Evolutionary conservation across 2,113 vertebrate species (phyloP).

Genomic region (Rhinopithecus roxellana): DNA sequence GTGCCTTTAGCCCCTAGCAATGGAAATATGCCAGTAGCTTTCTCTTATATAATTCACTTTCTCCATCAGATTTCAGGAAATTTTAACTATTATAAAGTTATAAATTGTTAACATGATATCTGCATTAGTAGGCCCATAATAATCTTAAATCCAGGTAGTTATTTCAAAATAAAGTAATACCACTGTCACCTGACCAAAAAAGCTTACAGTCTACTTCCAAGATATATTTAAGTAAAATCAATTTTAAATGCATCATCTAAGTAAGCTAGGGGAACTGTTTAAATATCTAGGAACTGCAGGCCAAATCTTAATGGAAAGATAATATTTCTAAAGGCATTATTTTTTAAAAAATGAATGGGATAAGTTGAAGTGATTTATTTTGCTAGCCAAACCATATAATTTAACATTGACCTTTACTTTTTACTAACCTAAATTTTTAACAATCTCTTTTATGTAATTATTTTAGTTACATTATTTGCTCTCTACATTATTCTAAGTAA

Average conservation of each 20-base stretch:
- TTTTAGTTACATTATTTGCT: neutral
- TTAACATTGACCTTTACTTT: neutral
- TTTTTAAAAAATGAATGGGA: neutral
- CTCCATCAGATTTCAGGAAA: constrained; percentile 18
- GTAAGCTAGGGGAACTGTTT: neutral
- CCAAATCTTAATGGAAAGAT: neutral
- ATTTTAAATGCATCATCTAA: neutral
- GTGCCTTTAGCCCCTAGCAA: constrained; percentile 40
- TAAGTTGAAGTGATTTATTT: neutral
- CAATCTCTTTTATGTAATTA: neutral
- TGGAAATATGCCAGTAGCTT: constrained; percentile 43
- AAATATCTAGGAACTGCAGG: neutral
- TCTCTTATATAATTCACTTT: neutral
- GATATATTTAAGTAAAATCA: neutral
- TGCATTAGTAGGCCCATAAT: neutral
- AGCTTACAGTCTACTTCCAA: neutral
- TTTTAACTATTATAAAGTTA: neutral
- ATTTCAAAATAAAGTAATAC: constrained; percentile 28
- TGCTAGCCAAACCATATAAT: neutral
- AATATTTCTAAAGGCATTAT: neutral
- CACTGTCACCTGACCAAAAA: neutral
- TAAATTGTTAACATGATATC: constrained; percentile 33
- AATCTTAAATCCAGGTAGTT: neutral
- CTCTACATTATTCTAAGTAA: neutral
- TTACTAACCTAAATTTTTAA: neutral